A percentile compares a stretch with the other conserved stretches of the same genome.
These are phyloP conservation scores for Ptychobarbus kaznakovi DNA, from an alignment of 2,797 vertebrate genomes.

Conservation along the genomic window DNA sequence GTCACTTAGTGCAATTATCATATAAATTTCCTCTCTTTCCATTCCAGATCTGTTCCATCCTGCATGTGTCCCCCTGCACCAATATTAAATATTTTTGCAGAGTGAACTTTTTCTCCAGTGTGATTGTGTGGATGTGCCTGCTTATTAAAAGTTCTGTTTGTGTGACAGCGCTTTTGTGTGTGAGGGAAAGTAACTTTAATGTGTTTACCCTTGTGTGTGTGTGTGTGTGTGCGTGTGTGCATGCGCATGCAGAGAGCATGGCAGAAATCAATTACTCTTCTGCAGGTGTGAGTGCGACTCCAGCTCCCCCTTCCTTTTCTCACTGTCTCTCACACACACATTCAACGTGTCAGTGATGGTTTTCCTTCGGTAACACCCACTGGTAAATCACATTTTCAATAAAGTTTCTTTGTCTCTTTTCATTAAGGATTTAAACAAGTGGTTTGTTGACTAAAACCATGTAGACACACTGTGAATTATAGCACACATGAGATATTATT, in stretches of 20 bases:
- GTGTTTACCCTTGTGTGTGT: constrained; percentile 54
- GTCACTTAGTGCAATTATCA: constrained; percentile 64
- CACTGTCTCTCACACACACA: constrained; percentile 33
- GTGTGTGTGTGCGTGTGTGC: background rate
- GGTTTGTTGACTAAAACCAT: constrained; percentile 34
- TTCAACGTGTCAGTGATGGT: constrained; percentile 11
- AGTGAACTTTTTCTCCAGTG: constrained; percentile 25
- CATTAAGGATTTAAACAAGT: constrained; percentile 36
- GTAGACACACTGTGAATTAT: constrained; percentile 43
- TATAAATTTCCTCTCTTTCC: constrained; percentile 61
- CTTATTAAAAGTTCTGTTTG: constrained; percentile 53
- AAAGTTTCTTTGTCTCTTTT: constrained; percentile 29
- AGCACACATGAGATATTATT: constrained; percentile 47
- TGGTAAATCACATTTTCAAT: background rate
- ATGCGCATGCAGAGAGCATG: constrained; percentile 42
- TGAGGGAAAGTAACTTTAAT: constrained; percentile 58
- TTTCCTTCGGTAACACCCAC: constrained; percentile 20
- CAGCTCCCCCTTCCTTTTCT: constrained; percentile 29
- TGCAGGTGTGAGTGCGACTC: constrained; percentile 61
- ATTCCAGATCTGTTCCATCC: constrained; percentile 43
- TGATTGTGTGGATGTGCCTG: constrained; percentile 40
- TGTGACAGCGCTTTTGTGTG: constrained; percentile 51
- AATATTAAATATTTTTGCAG: constrained; percentile 58
- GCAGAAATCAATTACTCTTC: constrained; percentile 64
- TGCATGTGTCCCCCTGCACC: constrained; percentile 44